phyloP scores from a whole-genome alignment of 2,113 vertebrate genomes.

The Amblyornis subalaris region DNA sequence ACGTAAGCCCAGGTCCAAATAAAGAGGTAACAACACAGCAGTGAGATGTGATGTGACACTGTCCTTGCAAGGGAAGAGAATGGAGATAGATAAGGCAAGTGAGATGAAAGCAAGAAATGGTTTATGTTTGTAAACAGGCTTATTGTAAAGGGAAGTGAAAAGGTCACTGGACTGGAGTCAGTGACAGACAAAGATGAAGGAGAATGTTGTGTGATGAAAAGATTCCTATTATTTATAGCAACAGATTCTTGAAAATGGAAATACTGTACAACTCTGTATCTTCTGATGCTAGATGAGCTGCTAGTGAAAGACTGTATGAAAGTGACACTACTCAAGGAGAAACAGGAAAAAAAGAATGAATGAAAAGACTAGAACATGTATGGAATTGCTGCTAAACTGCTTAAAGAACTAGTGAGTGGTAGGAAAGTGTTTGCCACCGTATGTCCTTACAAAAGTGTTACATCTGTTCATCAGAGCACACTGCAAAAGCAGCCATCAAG shows the following conservation, averaged over 20 bases:
- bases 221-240: neutral
- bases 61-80: neutral
- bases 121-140: neutral
- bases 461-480: neutral
- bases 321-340: neutral
- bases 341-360: neutral
- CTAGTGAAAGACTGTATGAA: neutral
- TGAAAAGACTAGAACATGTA: neutral
- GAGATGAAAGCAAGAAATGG: slow-evolving; percentile 14
- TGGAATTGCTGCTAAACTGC: neutral
- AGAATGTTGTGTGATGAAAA: slow-evolving; percentile 16
- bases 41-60: neutral
- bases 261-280: neutral
- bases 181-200: slow-evolving; percentile 6
- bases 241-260: slow-evolving; percentile 17
- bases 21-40: neutral
- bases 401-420: neutral
- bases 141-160: slow-evolving; percentile 1
- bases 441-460: neutral
- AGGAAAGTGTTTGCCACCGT: neutral
- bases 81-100: neutral
- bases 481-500: neutral
- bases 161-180: neutral
- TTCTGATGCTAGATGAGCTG: neutral
- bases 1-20: neutral